Evolutionary conservation across 2,888 invertebrate species (phyloP), one percentile per base, ranked within the genome.

Genomic region (Lathronympha strigana): DNA sequence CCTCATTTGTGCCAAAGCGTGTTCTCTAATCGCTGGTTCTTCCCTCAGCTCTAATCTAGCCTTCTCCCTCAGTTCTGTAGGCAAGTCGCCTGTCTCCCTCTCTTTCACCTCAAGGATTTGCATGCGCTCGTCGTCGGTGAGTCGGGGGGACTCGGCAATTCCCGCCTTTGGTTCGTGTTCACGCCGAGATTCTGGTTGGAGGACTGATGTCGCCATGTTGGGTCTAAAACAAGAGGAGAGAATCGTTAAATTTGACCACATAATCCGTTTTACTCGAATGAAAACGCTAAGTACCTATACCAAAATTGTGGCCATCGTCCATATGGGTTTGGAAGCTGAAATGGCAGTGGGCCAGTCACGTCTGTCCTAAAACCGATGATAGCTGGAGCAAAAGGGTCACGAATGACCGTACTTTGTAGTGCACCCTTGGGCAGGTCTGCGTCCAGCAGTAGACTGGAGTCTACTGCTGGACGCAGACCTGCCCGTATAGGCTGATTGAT

Each of bases 11-110:
- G 93, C 89, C 74, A 97, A 77, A 0, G 96, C 95, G 73, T 97
- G 96, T 4, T 95, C 94, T 49, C 96, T 91, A 5, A 95, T 93
- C 9, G 93, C 93, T 19, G 96, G 95, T 76, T 97, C 96, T 83
- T 97, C 97, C 49, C 97, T 93, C 21, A 97, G 90, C 80, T 97
- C 97, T 43, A 94, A 90, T 71, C 95, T 91, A 43, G 96, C 97
- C 45, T 93, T 82, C 71, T 93, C 93, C 69, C 93, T 90, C 67
- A 94, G 87, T 70, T 93, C 93, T n/a, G 90, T 86, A 13, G 95
- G 90, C 4, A 92, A 76, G 0, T 92, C 91, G 0, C 92, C 92
- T 0, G 84, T 79, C 72, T 90, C 88, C 64, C 92, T 73, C 74
- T 91, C 92, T 60, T 87, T 86, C 5, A 75, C 78, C 72, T 92